phyloP scores from a whole-genome alignment of 2,888 invertebrate species.

The Patella depressa region DNA sequence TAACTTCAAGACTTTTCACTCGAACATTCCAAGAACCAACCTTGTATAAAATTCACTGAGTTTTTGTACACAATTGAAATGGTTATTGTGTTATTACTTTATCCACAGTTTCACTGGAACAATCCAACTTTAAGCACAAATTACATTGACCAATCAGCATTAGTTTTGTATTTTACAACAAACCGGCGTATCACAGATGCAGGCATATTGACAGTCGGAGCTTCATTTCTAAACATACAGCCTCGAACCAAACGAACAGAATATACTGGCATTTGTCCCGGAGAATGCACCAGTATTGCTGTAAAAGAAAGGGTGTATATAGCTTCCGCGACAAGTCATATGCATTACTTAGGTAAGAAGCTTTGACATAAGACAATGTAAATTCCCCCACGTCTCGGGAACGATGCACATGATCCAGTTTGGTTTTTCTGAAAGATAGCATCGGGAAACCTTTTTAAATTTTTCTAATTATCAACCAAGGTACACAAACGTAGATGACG shows the following conservation, averaged over 20 bases:
- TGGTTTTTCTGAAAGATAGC: no score
- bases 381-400: no score
- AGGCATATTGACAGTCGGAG: conserved; percentile 38
- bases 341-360: conserved; percentile 55
- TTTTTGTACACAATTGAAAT: no score
- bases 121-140: conserved; percentile 26
- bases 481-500: no score
- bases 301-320: conserved; percentile 48
- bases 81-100: neutral
- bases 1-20: no score
- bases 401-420: no score
- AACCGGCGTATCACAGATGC: conserved; percentile 31
- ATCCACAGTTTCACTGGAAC: conserved; percentile 39
- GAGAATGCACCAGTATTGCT: conserved; percentile 50
- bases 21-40: no score
- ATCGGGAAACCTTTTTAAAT: no score
- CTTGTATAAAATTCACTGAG: no score
- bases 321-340: conserved; percentile 58
- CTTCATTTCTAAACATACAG: conserved; percentile 33
- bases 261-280: conserved; percentile 45
- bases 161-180: conserved; percentile 33
- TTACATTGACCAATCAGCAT: conserved; percentile 35
- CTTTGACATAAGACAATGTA: no score
- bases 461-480: no score
- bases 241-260: neutral